Base-by-base conservation (phyloP, 2,113 vertebrate species). In the Tringa solitaria region DNA sequence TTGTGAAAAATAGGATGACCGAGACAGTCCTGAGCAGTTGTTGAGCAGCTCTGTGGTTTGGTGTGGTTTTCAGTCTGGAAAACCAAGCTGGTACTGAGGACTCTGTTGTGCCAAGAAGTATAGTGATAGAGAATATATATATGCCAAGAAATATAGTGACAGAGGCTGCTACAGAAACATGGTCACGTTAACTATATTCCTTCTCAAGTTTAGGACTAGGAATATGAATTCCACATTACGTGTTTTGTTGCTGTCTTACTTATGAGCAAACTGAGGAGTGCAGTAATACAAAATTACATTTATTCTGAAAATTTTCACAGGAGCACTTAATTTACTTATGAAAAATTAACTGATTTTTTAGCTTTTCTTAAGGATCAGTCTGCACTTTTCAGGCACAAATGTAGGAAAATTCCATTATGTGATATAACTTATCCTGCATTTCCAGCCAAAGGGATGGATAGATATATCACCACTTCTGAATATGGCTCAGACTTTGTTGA, bases 401-500 rank as follows among this genome's bases (percentile, higher is more conserved):
- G 43, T 43, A 83, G 89, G 73, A 84, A 94, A 92, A 91, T 84
- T 84, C 53, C 28, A 9, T 70, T 63, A 46, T 51, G 26, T 87
- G 53, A 56, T 87, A 21, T 50, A 67, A 81, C 18, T 81, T 61
- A 81, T 0, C 27, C 60, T 92, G 5, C 9, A 46, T 10, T 76
- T 94, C 56, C 39, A 87, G 68, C 61, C 45, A 72, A 84, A 78
- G 30, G 39, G 45, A 53, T 26, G 45, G 26, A 43, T 76, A 90
- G 45, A 17, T 89, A 30, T 2, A 45, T 92, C 61, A 39, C 39
- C 18, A 7, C 16, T 54, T 92, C 37, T 89, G 73, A 68, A 54
- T 67, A 53, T 0, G 4, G n/a, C 50, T 74, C 51, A 78, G 51
- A 84, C 17, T 28, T 94, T 32, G 18, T 85, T 77, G 37, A 78